phyloP scores from a whole-genome alignment of 2,113 vertebrate genomes.

The Phycodurus eques region DNA sequence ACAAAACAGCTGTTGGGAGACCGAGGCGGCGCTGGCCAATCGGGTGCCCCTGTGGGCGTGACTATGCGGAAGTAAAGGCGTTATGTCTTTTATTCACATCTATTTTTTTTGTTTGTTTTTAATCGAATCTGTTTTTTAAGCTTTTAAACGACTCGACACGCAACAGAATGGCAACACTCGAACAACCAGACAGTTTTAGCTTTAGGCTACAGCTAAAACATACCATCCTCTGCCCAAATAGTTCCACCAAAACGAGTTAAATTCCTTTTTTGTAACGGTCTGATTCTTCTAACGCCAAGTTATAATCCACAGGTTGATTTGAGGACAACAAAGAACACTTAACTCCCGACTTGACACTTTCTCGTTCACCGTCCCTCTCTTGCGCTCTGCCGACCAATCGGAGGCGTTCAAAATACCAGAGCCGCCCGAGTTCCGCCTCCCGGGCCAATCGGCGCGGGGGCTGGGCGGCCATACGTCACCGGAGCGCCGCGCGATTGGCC shows the following conservation, averaged over 20 bases:
- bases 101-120: neutral
- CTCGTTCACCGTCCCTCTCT: conserved; percentile 12
- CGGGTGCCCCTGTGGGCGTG: conserved; percentile 29
- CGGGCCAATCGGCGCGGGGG: conserved; percentile 37
- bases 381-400: conserved; percentile 59
- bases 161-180: neutral
- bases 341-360: conserved; percentile 46
- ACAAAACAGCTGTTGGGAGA: conserved; percentile 78
- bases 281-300: neutral
- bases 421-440: conserved; percentile 53
- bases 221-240: neutral
- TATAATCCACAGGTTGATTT: neutral
- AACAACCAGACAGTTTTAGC: neutral
- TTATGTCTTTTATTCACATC: conserved; percentile 8
- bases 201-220: neutral
- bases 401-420: neutral
- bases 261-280: neutral
- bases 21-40: conserved; percentile 76
- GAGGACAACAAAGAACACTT: conserved; percentile 29
- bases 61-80: conserved; percentile 18
- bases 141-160: neutral
- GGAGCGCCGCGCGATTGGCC: conserved; percentile 60
- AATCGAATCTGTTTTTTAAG: conserved; percentile 15
- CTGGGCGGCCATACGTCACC: conserved; percentile 65
- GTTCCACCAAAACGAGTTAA: neutral